phyloP scores from a whole-genome alignment of 2,797 vertebrate genomes.

The Characodon lateralis region DNA sequence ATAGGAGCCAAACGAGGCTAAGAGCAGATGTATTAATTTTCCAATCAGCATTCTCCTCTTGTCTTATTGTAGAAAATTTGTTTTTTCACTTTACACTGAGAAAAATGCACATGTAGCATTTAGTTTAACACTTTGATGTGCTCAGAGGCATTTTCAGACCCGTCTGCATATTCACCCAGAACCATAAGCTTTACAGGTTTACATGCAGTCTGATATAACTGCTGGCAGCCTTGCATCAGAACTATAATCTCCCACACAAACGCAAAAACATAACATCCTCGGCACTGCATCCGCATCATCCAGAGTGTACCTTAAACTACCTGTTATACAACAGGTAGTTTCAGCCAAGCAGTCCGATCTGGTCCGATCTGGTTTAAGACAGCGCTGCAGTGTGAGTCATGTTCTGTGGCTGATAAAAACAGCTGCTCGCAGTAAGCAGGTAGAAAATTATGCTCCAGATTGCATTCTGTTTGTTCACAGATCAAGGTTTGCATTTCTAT shows the following conservation, averaged over 20 bases:
- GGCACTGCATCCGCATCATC: not conserved
- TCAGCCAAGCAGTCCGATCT: conserved; percentile 36
- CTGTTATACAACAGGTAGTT: conserved; percentile 41
- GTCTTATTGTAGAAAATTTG: not conserved
- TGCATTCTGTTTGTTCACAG: not conserved
- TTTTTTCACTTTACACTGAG: not conserved
- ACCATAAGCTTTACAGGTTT: not conserved
- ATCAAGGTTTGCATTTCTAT: not conserved
- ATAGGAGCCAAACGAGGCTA: not conserved
- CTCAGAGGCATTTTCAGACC: not conserved
- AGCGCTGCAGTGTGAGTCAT: conserved; percentile 34
- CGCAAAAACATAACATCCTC: not conserved
- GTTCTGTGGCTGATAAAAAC: not conserved
- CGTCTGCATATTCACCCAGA: not conserved
- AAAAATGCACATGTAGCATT: not conserved
- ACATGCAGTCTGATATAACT: not conserved
- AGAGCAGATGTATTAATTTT: not conserved
- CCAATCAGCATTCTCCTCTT: not conserved
- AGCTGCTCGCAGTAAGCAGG: conserved; percentile 14
- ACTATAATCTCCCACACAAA: not conserved
- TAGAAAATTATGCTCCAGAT: not conserved
- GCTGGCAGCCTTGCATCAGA: not conserved
- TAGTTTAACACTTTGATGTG: too few species aligned
- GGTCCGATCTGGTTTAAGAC: conserved; percentile 42
- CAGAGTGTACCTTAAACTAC: not conserved